Evolutionary conservation across 2,797 vertebrate genomes (phyloP).

Genomic region (Sebastes dallii): DNA sequence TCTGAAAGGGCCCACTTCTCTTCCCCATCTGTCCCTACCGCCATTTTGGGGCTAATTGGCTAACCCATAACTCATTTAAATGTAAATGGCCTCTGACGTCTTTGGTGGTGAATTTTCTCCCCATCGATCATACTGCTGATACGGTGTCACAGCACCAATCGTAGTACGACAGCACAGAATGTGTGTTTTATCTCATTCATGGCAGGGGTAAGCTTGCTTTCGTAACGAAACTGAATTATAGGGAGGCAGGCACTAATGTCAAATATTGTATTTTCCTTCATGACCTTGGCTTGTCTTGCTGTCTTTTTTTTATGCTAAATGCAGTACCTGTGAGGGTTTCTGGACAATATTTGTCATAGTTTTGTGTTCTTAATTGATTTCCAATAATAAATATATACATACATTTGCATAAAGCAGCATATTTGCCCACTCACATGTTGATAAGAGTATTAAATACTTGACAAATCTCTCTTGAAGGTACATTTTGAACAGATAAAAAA

Average conservation of each 20-base stretch:
- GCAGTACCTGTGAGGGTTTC: too few species aligned
- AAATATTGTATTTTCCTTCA: not conserved
- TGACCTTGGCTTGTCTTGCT: not conserved
- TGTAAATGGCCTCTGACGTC: constrained; percentile 60
- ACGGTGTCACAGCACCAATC: constrained; percentile 11
- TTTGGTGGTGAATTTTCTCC: constrained; percentile 25
- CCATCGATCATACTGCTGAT: constrained; percentile 53
- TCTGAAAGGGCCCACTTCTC: constrained; percentile 27
- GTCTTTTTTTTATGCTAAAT: not conserved
- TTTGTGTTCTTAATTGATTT: too few species aligned
- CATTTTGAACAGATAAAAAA: too few species aligned
- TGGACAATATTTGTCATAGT: too few species aligned
- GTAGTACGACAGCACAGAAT: not conserved
- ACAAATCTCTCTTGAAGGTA: too few species aligned
- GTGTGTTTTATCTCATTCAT: constrained; percentile 7
- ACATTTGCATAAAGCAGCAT: too few species aligned
- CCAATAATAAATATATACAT: too few species aligned
- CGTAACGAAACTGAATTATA: constrained; percentile 7
- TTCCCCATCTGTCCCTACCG: constrained; percentile 33
- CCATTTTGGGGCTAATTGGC: constrained; percentile 61
- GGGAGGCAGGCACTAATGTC: not conserved
- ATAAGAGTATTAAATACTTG: too few species aligned
- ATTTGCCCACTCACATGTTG: too few species aligned
- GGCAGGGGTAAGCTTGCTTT: not conserved
- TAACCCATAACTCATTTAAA: constrained; percentile 65